Percentiles rank a stretch among this genome's conserved stretches.
These are phyloP conservation scores for Cynodonichthys magdalenae DNA, from an alignment of 2,797 vertebrate genomes.

Conservation along the genomic window DNA sequence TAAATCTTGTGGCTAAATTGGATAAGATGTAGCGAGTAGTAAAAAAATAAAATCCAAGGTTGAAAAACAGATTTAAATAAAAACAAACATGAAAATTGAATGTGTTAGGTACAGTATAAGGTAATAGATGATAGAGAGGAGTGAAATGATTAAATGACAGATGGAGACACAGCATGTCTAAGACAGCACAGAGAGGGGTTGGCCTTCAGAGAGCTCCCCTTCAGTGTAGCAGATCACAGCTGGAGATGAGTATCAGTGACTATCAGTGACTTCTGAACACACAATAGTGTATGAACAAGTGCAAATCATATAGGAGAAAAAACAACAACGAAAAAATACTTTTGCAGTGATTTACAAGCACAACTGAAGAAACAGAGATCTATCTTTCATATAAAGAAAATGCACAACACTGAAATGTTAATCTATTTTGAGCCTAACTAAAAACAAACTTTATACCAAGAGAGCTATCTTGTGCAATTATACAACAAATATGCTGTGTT, in stretches of 20 bases:
- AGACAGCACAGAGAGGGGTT: conserved; percentile 12
- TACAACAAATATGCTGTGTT: too few relatives aligned
- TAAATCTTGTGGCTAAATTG: too few relatives aligned
- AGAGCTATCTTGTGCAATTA: too few relatives aligned
- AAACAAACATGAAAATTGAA: background rate
- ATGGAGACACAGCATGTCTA: conserved; percentile 47
- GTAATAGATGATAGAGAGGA: conserved; percentile 22
- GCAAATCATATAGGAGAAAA: conserved; percentile 2
- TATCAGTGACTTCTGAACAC: conserved; percentile 14
- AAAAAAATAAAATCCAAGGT: too few relatives aligned
- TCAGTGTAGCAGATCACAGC: conserved; percentile 50
- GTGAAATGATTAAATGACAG: conserved; percentile 36
- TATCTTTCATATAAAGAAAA: too few relatives aligned
- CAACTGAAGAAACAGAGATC: background rate
- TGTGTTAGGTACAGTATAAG: conserved; percentile 3
- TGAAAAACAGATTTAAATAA: background rate
- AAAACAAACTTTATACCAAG: too few relatives aligned
- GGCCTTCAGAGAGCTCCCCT: conserved; percentile 38
- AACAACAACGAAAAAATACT: background rate
- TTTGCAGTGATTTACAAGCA: background rate
- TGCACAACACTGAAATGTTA: too few relatives aligned
- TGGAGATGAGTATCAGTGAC: conserved; percentile 28
- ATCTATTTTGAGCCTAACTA: too few relatives aligned
- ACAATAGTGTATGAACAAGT: background rate
- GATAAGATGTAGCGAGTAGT: too few relatives aligned